Evolutionary conservation across 2,888 invertebrate genomes (phyloP), one percentile per base, ranked within the genome.

Genomic region (Drosophila hamatofila): DNA sequence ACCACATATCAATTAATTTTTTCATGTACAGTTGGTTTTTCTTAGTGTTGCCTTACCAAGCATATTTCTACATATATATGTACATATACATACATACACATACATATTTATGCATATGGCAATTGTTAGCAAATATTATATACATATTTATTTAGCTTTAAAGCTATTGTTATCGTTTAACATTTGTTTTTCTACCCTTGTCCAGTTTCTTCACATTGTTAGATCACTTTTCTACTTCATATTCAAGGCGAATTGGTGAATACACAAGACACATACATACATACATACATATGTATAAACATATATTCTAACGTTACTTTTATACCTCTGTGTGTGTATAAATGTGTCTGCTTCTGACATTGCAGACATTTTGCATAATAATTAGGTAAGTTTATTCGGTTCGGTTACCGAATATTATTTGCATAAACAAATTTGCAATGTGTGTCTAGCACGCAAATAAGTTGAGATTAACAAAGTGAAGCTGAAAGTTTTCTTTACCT

Each of bases 331-430:
- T 27, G 49, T 30, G 30, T 21, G 25, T 49, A n/a, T 25, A 23
- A 23, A 14, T 44, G 3, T 30, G 14, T 23, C n/a, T 23, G 33
- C 25, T 33, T 39, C 30, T 46, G 30, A 33, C n/a, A 41, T 46
- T 58, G 18, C 27, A 18, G 51, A 18, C 60, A 27, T 46, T 69
- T 64, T 48, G 57, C 44, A 58, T 65, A 11, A 6, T 71, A 71
- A 76, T 65, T 71, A 62, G 46, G 7, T 14, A 46, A 56, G 55
- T 61, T 48, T 39, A 41, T 70, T 39, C 51, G 59, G 39, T 16
- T 69, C 25, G 11, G 27, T 46, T 57, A 57, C 55, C 41, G 49
- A 35, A 33, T 11, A 18, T 11, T 21, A 70, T 75, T 69, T 61
- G 57, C 64, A 70, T 55, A 58, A 52, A 70, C 23, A 48, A 54